These are phyloP conservation scores for Nasonia giraulti DNA, from an alignment of 1,140 invertebrate species.

Conservation along the genomic window DNA sequence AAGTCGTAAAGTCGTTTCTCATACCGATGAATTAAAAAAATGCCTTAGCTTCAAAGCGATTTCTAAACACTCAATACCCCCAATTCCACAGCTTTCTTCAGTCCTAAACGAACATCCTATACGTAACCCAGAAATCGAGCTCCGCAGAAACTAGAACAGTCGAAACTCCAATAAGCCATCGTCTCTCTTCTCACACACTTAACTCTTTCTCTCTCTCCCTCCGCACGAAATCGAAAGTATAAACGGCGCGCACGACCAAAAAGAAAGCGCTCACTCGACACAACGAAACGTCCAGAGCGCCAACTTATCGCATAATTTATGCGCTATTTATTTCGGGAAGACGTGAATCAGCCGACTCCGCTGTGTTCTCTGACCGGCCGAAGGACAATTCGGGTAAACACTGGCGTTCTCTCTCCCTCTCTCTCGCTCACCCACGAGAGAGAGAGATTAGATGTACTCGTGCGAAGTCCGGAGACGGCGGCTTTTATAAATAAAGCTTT, in stretches of 20 bases:
- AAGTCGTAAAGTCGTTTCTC: neutral
- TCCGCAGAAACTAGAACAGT: too few species aligned
- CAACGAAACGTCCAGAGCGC: neutral
- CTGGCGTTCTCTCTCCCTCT: neutral
- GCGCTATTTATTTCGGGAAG: slow-evolving; percentile 32
- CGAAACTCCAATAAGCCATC: too few species aligned
- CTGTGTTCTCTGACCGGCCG: slow-evolving; percentile 26
- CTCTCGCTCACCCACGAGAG: neutral
- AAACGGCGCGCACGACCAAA: neutral
- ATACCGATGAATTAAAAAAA: too few species aligned
- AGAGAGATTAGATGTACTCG: slow-evolving; percentile 25
- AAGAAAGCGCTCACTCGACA: neutral
- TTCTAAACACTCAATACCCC: too few species aligned
- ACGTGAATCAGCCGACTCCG: slow-evolving; percentile 34
- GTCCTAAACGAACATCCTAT: too few species aligned
- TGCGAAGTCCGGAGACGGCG: neutral
- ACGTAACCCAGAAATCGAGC: too few species aligned
- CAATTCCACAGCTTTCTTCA: too few species aligned
- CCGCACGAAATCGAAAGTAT: neutral
- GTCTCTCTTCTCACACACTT: too few species aligned
- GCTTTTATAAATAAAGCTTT: slow-evolving; percentile 42
- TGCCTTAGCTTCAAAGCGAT: too few species aligned
- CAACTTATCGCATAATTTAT: slow-evolving; percentile 49
- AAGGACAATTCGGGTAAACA: slow-evolving; percentile 39
- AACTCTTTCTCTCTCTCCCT: too few species aligned